Percentiles rank a stretch among this genome's conserved stretches.
These are phyloP conservation scores for Drosophila nannoptera DNA, from an alignment of 1,140 invertebrate genomes.

Conservation along the genomic window DNA sequence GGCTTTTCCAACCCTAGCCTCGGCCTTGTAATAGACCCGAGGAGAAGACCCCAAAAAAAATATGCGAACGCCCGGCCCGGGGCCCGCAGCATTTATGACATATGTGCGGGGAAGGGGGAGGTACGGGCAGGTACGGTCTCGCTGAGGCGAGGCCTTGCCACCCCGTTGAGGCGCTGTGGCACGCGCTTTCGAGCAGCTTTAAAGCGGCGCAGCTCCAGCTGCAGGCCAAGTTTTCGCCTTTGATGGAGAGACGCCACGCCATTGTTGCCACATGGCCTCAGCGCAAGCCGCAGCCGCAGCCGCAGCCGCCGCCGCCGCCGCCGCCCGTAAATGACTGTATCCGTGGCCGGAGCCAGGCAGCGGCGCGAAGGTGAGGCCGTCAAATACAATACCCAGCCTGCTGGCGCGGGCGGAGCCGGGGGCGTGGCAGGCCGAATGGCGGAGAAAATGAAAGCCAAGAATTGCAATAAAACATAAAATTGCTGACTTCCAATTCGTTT, in stretches of 20 bases:
- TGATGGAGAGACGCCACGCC: constrained; percentile 44
- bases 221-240: constrained; percentile 64
- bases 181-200: constrained; percentile 37
- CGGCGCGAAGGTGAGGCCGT: constrained; percentile 20
- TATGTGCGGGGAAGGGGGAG: constrained; percentile 47
- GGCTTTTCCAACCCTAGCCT: constrained; percentile 49
- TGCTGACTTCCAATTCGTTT: constrained; percentile 76
- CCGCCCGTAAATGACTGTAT: constrained; percentile 35
- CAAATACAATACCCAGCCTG: constrained; percentile 40
- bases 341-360: constrained; percentile 33
- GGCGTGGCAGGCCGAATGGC: background rate
- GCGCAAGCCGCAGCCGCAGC: constrained; percentile 20
- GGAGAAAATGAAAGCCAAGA: constrained; percentile 59
- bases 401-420: background rate
- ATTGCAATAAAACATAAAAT: constrained; percentile 78
- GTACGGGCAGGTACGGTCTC: background rate
- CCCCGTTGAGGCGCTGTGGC: constrained; percentile 20
- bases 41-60: constrained; percentile 17
- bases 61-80: background rate
- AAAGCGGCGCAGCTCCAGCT: constrained; percentile 49
- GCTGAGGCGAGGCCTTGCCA: background rate
- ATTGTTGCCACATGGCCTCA: constrained; percentile 42
- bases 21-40: constrained; percentile 21
- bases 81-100: constrained; percentile 61
- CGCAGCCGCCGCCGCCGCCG: background rate